These are phyloP conservation scores for Sorex araneus DNA, from an alignment of 2,113 vertebrate species.

Conservation along the genomic window DNA sequence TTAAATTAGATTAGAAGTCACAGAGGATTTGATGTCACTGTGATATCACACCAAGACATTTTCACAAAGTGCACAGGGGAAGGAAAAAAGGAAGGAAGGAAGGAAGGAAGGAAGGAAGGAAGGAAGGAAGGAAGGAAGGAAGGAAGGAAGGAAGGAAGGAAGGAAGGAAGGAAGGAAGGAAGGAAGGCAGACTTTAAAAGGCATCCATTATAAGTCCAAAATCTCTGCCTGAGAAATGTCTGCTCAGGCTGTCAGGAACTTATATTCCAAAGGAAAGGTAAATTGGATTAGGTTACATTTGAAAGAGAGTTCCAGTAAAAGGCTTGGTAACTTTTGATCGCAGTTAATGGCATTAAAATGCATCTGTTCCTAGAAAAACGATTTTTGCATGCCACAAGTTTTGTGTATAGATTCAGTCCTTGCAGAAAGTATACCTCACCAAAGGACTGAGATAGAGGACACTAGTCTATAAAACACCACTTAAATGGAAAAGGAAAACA, in stretches of 20 bases:
- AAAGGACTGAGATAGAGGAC: constrained; percentile 2
- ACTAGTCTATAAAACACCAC: constrained; percentile 44
- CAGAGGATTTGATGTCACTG: too few species aligned
- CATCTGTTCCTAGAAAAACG: constrained; percentile 78
- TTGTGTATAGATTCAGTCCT: constrained; percentile 39
- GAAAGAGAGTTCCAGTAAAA: constrained; percentile 78
- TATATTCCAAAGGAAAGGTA: constrained; percentile 77
- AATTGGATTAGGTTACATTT: constrained; percentile 82
- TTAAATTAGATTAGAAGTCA: too few species aligned
- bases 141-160: background rate
- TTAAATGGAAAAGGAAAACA: background rate
- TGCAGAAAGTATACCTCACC: background rate
- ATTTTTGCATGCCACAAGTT: constrained; percentile 41
- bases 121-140: background rate
- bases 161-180: background rate
- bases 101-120: background rate
- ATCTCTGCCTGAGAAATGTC: constrained; percentile 75
- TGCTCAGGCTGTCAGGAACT: constrained; percentile 54
- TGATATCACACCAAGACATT: background rate
- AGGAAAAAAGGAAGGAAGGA: background rate
- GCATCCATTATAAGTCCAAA: constrained; percentile 43
- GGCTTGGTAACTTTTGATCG: constrained; percentile 77
- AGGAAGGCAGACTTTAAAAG: background rate
- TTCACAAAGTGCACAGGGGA: background rate
- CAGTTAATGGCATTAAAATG: constrained; percentile 79